Base-by-base conservation (phyloP, 2,113 vertebrate genomes). In the Platysternon megacephalum region DNA sequence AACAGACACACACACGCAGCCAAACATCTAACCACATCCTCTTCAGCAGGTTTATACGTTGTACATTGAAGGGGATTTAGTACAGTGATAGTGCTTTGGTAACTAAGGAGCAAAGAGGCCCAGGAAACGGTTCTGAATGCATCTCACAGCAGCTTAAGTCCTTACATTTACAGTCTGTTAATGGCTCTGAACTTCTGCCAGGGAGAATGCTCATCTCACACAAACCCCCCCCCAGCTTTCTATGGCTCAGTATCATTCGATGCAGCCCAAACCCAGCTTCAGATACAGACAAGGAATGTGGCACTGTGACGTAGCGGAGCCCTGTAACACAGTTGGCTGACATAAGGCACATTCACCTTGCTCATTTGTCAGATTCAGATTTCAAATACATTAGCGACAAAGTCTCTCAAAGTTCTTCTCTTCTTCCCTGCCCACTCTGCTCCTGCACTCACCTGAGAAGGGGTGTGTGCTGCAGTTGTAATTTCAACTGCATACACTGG, bases 261-360 rank as follows among this genome's bases (percentile, higher is more conserved):
- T 29, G 26, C 74, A 78, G 28, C 39, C 24, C 42, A 46, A 46
- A 28, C 42, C 42, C 13, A 13, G 42, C 74, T 78, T 78, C 74
- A 44, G 42, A 78, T 26, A 46, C 74, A 46, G 26, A 46, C 3
- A 11, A 46, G 74, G 42, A 46, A 42, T 2, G 22, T 28, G 12
- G 42, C 42, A 87, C 28, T 8, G 35, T 0, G 0, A 87, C 52
- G 17, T n/a, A 80, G 14, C 35, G 80, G 56, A 42, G 24, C 11
- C 22, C 39, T 44, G 39, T 76, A 76, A 44, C 42, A 76, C 12
- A 76, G 12, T 13, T 72, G 65, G 19, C 74, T 46, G 42, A 78
- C 74, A 72, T 46, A 16, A 44, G 11, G 4, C 8, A 5, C 0
- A 0, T 29, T 86, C 79, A 61, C 55, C 28, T 79, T 0, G 1